Conservation (phyloP, 1,140 invertebrate genomes). For the Theocolax elegans region DNA sequence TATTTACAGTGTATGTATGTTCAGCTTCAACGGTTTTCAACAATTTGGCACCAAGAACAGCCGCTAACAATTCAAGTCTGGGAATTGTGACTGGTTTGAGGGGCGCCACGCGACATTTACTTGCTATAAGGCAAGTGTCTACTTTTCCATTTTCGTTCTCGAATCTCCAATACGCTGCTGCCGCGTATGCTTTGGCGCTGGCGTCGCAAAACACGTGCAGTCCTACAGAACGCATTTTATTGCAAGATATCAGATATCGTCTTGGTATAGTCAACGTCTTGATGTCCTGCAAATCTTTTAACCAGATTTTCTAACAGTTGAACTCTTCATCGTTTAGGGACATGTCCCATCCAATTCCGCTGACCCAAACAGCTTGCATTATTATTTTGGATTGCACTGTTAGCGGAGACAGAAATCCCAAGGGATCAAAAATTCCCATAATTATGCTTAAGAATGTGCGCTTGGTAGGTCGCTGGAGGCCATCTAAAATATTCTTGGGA, state of each 20-base stretch:
- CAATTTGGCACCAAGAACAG: constrained; percentile 50
- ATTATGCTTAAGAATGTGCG: too few species aligned
- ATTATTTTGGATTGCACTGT: too few species aligned
- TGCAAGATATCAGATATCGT: background rate
- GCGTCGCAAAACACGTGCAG: background rate
- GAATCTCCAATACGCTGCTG: constrained; percentile 1
- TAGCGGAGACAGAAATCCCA: too few species aligned
- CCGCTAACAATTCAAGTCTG: constrained; percentile 60
- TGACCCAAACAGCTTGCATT: background rate
- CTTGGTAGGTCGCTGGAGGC: too few species aligned
- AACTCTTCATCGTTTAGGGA: background rate
- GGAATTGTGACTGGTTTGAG: constrained; percentile 58
- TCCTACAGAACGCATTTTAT: background rate
- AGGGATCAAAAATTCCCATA: too few species aligned
- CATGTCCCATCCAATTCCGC: background rate
- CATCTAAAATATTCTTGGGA: too few species aligned
- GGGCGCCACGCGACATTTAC: constrained; percentile 51
- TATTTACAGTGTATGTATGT: background rate
- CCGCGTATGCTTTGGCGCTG: too few species aligned
- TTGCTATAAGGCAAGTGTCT: background rate
- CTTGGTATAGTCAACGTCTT: background rate
- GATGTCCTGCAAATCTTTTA: too few species aligned
- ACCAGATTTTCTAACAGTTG: too few species aligned
- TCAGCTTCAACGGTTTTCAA: background rate
- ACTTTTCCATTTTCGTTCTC: background rate